A percentile compares a stretch with the other conserved stretches of the same genome.
Evolutionary conservation across 2,113 vertebrate species (phyloP).

Genomic region (Falcunculus frontatus): DNA sequence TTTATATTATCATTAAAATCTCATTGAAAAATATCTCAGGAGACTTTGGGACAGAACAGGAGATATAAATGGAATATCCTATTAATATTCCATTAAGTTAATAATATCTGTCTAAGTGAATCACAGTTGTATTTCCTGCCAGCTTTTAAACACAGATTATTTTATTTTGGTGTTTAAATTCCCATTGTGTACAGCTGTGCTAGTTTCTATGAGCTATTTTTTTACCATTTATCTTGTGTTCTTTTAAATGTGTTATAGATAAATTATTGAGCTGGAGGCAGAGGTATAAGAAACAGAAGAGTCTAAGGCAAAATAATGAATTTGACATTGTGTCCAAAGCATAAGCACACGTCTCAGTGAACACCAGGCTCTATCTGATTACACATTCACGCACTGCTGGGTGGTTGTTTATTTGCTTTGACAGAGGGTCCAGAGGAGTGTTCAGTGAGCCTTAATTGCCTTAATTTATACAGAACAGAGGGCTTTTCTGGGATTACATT

Average conservation of each 20-base stretch:
- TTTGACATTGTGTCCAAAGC: conserved; percentile 49
- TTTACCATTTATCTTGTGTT: neutral
- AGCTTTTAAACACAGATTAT: conserved; percentile 13
- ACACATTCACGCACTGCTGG: neutral
- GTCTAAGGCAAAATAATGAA: conserved; percentile 30
- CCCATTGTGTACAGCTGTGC: neutral
- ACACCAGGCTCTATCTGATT: conserved; percentile 3
- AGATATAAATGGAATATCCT: conserved; percentile 1
- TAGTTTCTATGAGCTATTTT: neutral
- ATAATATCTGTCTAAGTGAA: conserved; percentile 27
- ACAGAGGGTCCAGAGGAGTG: neutral
- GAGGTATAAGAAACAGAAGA: conserved; percentile 1
- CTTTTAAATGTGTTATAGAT: neutral
- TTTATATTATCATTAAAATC: conserved; percentile 21
- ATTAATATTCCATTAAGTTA: conserved; percentile 46
- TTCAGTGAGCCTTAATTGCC: conserved; percentile 9
- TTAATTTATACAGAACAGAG: conserved; percentile 20
- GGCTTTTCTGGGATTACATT: neutral
- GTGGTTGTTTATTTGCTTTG: conserved; percentile 26
- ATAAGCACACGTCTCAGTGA: neutral
- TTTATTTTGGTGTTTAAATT: conserved; percentile 1
- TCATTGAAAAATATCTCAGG: neutral
- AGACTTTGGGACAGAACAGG: neutral
- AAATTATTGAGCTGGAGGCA: conserved; percentile 30
- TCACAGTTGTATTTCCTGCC: neutral